Evolutionary conservation across 2,113 vertebrate species (phyloP), one percentile per base, ranked within the genome.

Genomic region (Aplodontia rufa): DNA sequence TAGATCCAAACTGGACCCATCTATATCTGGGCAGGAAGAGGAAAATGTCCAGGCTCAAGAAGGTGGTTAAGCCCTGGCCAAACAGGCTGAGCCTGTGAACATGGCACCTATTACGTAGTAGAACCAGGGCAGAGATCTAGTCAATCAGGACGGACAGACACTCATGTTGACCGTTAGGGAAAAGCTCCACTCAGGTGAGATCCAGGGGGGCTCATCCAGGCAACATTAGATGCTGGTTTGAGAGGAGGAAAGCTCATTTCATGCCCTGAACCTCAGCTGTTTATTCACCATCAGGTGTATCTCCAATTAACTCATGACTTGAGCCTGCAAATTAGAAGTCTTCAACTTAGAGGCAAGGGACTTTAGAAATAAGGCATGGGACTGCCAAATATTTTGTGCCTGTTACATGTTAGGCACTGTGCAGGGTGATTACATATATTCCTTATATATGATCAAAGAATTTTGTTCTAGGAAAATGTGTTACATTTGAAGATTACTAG

Each of bases 401-500:
- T 86, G 5, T 16, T 28, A 45, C 58, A 88, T 0, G 14, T 7
- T n/a, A 53, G 82, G 32, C 37, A 17, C 9, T 55, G 2, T 14
- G 60, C n/a, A 45, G 3, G 28, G 30, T 37, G 35, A 42, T 80
- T 62, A 40, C 28, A 35, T 60, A 60, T 7, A 49, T 24, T 19
- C 51, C 35, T 69, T 51, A 47, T 6, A 6, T 11, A 12, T 30
- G 45, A 81, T 11, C 66, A 71, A 95, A 95, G 45, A 49, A 26
- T 64, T 75, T 92, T 83, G 8, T 45, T 91, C 62, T 81, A 71
- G 69, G 68, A 91, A 49, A 71, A 69, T 14, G 26, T 30, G 22
- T 47, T 72, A 26, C 47, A 51, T 81, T 93, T 91, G 42, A 94
- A 79, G 89, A n/a, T 82, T 89, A 49, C 47, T 69, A n/a, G 19